Conservation (phyloP, 30 jellyfish, hydroid and myxozoan species). For the Aurelia sp. region DNA sequence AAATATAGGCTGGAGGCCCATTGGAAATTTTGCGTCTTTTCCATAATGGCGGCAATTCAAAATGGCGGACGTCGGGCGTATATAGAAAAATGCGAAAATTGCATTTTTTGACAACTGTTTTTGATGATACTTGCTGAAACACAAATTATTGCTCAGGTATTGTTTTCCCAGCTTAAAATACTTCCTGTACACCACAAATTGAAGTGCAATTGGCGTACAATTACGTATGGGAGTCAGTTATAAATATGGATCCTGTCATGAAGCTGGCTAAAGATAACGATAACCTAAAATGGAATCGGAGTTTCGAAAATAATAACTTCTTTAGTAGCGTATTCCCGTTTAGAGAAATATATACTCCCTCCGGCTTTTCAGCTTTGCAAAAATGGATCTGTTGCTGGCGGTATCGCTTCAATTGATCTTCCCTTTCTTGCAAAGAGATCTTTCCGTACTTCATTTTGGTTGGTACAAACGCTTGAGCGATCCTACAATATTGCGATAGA, state of each 20-base stretch:
- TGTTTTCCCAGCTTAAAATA: background rate
- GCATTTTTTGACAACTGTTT: background rate
- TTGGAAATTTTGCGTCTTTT: background rate
- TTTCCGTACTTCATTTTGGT: conserved; percentile 8
- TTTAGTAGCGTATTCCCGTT: too few relatives aligned
- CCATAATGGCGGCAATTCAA: conserved; percentile 10
- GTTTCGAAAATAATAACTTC: too few relatives aligned
- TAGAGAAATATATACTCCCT: background rate
- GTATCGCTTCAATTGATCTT: conserved; percentile 8
- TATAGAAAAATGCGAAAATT: background rate
- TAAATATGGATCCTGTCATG: too few relatives aligned
- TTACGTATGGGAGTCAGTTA: too few relatives aligned
- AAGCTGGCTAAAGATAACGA: background rate
- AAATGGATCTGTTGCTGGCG: conserved; percentile 1
- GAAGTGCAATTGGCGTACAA: background rate
- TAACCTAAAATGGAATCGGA: too few relatives aligned
- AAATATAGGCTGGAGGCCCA: background rate
- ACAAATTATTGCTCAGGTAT: background rate
- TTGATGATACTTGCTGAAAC: background rate
- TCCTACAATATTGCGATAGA: conserved; percentile 9
- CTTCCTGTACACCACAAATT: background rate
- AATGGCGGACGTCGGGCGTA: conserved; percentile 1
- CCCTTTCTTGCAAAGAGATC: conserved; percentile 35
- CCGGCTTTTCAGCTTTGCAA: too few relatives aligned
- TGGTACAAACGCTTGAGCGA: background rate